These are phyloP conservation scores for Sesamia inferens DNA, from an alignment of 2,888 invertebrate genomes.

Conservation along the genomic window DNA sequence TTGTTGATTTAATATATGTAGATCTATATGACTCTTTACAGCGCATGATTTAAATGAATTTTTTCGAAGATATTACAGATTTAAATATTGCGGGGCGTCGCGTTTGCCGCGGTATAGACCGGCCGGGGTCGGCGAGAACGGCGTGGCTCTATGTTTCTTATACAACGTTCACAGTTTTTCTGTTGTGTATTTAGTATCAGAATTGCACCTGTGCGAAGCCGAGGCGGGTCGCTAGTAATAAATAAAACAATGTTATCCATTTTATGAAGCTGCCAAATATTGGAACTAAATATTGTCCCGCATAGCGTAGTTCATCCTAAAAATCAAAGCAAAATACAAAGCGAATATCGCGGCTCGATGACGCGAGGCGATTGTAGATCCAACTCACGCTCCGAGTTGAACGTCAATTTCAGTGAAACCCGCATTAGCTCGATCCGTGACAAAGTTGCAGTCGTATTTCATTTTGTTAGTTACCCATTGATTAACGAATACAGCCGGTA, in stretches of 20 bases:
- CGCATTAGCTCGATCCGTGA: slow-evolving; percentile 43
- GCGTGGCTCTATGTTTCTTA: too few relatives aligned
- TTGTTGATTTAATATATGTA: too few relatives aligned
- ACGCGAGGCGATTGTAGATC: slow-evolving; percentile 43
- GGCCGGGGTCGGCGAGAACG: too few relatives aligned
- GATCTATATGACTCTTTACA: too few relatives aligned
- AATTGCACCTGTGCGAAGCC: too few relatives aligned
- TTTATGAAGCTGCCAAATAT: neutral
- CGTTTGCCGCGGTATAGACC: too few relatives aligned
- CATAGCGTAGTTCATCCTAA: slow-evolving; percentile 18
- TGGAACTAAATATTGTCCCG: slow-evolving; percentile 18
- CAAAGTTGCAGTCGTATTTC: slow-evolving; percentile 41
- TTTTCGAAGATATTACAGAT: too few relatives aligned
- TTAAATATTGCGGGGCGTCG: too few relatives aligned
- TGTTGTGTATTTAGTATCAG: too few relatives aligned
- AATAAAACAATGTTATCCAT: too few relatives aligned
- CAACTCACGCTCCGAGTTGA: slow-evolving; percentile 26
- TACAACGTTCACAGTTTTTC: too few relatives aligned
- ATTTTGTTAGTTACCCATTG: slow-evolving; percentile 30
- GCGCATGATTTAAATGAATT: too few relatives aligned
- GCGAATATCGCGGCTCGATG: slow-evolving; percentile 17
- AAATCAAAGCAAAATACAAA: slow-evolving; percentile 41
- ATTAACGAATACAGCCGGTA: slow-evolving; percentile 15
- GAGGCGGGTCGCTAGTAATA: neutral
- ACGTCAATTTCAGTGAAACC: slow-evolving; percentile 49